These are phyloP conservation scores for Urocyon cinereoargenteus DNA, from an alignment of 2,797 vertebrate species.

Conservation along the genomic window DNA sequence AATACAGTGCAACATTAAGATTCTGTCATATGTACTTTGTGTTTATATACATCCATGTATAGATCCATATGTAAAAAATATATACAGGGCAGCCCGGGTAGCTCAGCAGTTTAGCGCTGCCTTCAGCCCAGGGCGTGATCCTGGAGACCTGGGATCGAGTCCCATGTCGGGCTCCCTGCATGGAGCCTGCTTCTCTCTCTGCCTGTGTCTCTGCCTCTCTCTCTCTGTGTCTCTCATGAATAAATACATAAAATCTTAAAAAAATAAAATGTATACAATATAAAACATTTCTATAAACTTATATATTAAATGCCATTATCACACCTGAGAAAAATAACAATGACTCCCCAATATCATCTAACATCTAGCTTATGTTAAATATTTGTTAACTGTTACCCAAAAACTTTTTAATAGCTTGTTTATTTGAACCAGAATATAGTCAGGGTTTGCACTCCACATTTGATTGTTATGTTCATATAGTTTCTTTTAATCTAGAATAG, in stretches of 20 bases:
- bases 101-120: no score
- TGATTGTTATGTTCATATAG: neutral
- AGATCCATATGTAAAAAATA: neutral
- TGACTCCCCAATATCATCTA: neutral
- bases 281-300: neutral
- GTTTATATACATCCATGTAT: neutral
- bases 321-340: slow-evolving; percentile 4
- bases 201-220: no score
- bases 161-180: no score
- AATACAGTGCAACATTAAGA: neutral
- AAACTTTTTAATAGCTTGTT: neutral
- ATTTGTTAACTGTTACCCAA: neutral
- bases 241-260: no score
- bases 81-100: no score
- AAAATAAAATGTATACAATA: neutral
- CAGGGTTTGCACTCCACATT: neutral
- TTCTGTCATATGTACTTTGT: neutral
- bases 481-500: slow-evolving; percentile 50
- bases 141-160: no score
- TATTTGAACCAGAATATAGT: neutral
- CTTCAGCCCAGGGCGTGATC: no score
- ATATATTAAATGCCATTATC: neutral
- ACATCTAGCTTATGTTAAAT: neutral
- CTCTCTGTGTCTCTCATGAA: no score
- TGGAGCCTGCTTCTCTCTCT: no score